Evolutionary conservation across 1,140 invertebrate genomes (phyloP), one percentile per base, ranked within the genome.

Genomic region (Coenobita brevimanus): DNA sequence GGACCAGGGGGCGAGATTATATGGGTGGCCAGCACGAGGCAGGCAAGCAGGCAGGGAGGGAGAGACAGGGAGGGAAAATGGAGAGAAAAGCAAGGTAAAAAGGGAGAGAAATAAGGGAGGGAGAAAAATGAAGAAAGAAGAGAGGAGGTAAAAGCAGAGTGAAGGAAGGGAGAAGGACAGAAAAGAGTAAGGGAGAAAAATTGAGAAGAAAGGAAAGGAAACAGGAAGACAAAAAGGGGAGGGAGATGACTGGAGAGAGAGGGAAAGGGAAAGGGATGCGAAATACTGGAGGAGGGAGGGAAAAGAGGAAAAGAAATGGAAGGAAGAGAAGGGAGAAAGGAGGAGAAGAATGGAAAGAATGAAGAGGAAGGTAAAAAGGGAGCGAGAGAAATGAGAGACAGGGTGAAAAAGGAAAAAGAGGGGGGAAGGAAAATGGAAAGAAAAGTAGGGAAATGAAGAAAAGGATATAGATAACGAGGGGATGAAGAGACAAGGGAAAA

Each of bases 131-230:
- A 67, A 33, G n/a, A n/a, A 33, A 33, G 30, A 67, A n/a, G n/a
- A 67, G 21, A 30, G n/a, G 27, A 67, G 62, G 27, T 6, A 50
- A 50, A 50, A 50, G 46, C 6, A 30, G 62, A 67, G 0, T 10
- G 10, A 67, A 46, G 60, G 21, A 21, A 24, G 78, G 24, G 30
- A 41, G 78, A 64, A 57, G n/a, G 57, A 41, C 24, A 80, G 78
- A 64, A 33, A 62, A 24, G 21, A 15, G 38, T 2, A 62, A 33
- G 38, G 54, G 43, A 21, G 43, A 60, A 43, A 33, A 67, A 60
- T 33, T 15, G 67, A 38, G 67, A 33, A 82, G 79, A 82, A 38
- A 64, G 50, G 43, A 27, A 64, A 36, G 67, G 41, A 67, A 60
- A 64, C 17, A 41, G 60, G 43, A 33, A 60, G 75, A 54, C 21